Percentiles rank a stretch among this genome's conserved stretches.
Evolutionary conservation across 2,888 invertebrate genomes (phyloP).

Genomic region (Lumbricus terrestris): DNA sequence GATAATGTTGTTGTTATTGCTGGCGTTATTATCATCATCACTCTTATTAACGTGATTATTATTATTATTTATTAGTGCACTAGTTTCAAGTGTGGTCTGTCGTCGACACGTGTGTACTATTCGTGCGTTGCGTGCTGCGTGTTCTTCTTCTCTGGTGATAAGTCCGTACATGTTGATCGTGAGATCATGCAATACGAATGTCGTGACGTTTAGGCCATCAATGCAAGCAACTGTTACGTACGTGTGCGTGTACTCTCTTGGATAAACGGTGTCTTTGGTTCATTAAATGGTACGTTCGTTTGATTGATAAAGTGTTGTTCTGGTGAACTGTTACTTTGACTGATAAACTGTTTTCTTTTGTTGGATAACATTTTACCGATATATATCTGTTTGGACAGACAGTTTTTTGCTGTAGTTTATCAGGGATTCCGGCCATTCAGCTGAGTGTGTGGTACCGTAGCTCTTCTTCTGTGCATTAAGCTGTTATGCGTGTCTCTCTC

Average conservation of each 20-base stretch:
- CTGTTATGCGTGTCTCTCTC: not conserved
- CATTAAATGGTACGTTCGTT: not conserved
- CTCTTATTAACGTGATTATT: no score
- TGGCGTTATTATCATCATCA: not conserved
- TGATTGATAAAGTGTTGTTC: no score
- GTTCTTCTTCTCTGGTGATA: not conserved
- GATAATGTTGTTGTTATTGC: not conserved
- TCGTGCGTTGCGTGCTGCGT: not conserved
- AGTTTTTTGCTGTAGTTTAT: not conserved
- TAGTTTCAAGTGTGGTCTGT: not conserved
- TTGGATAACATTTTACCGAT: slow-evolving; percentile 3
- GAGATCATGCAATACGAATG: slow-evolving; percentile 16
- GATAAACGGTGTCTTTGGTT: slow-evolving; percentile 7
- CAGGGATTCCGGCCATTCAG: not conserved
- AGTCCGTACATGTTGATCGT: not conserved
- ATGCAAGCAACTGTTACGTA: slow-evolving; percentile 7
- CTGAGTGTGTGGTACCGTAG: no score
- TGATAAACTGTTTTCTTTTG: not conserved
- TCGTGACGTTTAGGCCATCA: slow-evolving; percentile 12
- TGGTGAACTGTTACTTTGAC: no score
- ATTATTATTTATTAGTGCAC: not conserved
- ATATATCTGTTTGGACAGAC: not conserved
- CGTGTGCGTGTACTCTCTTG: not conserved
- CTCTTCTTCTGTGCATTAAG: not conserved
- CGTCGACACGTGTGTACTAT: not conserved